Base-by-base conservation (phyloP, 2,113 vertebrate species). In the Lophochroa leadbeateri region DNA sequence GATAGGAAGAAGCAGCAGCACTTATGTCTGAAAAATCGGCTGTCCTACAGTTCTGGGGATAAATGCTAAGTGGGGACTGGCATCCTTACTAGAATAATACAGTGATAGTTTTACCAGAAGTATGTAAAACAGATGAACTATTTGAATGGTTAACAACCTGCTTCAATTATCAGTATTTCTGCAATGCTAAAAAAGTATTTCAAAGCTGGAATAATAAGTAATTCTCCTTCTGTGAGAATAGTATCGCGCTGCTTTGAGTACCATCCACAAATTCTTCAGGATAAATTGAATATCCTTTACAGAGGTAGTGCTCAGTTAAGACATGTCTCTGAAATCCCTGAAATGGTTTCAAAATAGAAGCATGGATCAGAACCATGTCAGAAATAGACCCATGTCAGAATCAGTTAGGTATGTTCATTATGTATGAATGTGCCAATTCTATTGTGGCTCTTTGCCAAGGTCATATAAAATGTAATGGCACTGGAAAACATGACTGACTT, bases 301-400 rank as follows among this genome's bases (percentile, higher is more conserved):
- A 72, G 53, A 84, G 29, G 13, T 43, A 64, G 86, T 78, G 21
- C 33, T 80, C 44, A 13, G 44, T 93, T 69, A 84, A 90, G 88
- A 82, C 65, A 82, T 80, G 58, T 72, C 74, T 89, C 9, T 60
- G 21, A 88, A 92, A 91, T 91, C 86, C 29, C 35, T 89, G 80
- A 90, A 94, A 82, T 33, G 28, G 11, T 95, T 91, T 89, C 44
- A 91, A 13, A 95, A 94, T 94, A 97, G 89, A 87, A 96, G 25
- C 81, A 28, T 41, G 61, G 81, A 74, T 96, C 78, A 87, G 77
- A 95, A 92, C 74, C 41, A 39, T 33, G 55, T 67, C 77, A 89
- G 86, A 96, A 96, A 95, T 93, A 97, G 78, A 68, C 20, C 35
- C 8, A 9, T 43, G 35, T 89, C 61, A 69, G 77, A 89, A 86